Evolutionary conservation across 2,888 invertebrate genomes (phyloP), one percentile per base, ranked within the genome.

Genomic region (Seira sanloemensis): DNA sequence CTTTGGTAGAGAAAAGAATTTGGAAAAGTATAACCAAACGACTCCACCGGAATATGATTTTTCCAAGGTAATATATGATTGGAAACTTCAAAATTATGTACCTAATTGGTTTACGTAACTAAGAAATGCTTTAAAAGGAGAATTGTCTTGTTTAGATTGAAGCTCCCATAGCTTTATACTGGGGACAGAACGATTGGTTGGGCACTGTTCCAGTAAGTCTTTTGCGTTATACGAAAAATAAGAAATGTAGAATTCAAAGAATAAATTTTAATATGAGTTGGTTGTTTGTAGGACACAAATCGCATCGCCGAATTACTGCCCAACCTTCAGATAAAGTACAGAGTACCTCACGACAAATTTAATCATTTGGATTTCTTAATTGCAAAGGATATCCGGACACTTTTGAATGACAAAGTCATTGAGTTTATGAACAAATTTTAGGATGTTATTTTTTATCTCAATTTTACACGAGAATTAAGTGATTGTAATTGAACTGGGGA

Each of bases 291-390:
- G 90, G 95, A 95, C 90, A 94, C 94, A 0, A 90, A 92, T 9
- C 92, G 91, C 68, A 91, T 95, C 58, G 93, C 93, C 71, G 90
- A 91, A 0, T 91, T 93, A 78, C 90, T 95, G 18, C 91, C 92
- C 0, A 93, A 93, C 88, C 92, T 94, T 69, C 93, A 93, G 37
- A 91, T 93, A 16, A 92, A 93, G 90, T 94, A 93, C 88, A 91
- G 93, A 88, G 93, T 96, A 12, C 93, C 94, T 0, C 91, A 93
- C 71, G 91, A 93, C 66, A 92, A 93, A 75, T 96, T 95, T 90
- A 95, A 95, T 90, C 96, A 96, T 89, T 91, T 95, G 16, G 95
- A 96, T 90, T 96, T 95, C 90, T 89, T 95, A 7, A 95, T 93
- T 92, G 95, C 93, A 0, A 92, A 92, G 12, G 93, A 95, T 89